Evolutionary conservation across 2,113 vertebrate species (phyloP).

Genomic region (Cinclus mexicanus): DNA sequence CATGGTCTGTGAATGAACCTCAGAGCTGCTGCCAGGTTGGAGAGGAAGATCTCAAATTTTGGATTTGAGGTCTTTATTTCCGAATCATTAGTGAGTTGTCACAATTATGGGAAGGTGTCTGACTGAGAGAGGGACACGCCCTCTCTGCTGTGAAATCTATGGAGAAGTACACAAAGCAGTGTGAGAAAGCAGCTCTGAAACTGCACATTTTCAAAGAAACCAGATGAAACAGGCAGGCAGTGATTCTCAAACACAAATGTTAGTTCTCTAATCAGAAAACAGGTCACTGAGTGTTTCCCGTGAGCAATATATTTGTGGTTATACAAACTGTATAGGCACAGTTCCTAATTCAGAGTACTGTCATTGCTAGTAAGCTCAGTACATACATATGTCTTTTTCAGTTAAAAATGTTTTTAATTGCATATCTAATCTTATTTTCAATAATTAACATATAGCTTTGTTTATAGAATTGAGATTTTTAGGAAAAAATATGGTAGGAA

Average conservation of each 20-base stretch:
- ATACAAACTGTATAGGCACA: neutral
- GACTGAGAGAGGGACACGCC: neutral
- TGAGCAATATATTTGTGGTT: neutral
- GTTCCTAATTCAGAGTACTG: neutral
- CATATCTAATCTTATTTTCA: neutral
- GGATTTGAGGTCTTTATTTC: neutral
- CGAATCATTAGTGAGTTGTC: neutral
- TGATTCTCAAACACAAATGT: neutral
- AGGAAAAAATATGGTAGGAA: neutral
- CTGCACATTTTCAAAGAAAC: neutral
- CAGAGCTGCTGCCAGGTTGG: neutral
- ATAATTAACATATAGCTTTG: neutral
- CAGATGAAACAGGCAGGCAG: neutral
- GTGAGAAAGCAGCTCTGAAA: constrained; percentile 21
- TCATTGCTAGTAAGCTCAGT: neutral
- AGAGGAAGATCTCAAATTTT: neutral
- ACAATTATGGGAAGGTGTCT: neutral
- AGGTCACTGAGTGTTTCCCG: neutral
- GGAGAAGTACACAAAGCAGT: neutral
- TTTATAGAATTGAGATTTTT: neutral
- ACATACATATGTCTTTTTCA: neutral
- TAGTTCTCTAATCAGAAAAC: neutral
- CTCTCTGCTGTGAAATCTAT: neutral
- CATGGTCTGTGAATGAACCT: neutral
- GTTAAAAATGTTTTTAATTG: neutral